phyloP scores from a whole-genome alignment of 2,888 invertebrate species.

The Gari tellinella region DNA sequence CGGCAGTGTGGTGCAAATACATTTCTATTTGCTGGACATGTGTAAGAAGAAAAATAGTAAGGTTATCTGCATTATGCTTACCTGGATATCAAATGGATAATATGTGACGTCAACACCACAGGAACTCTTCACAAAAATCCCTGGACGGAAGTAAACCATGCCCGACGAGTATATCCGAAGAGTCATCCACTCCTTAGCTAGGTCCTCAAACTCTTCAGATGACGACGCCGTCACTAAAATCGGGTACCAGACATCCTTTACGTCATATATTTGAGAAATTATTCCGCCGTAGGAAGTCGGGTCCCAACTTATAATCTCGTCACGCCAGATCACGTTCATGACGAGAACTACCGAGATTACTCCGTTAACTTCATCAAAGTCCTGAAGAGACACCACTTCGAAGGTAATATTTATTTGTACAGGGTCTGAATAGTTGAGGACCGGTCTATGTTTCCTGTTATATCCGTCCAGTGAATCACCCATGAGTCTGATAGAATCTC shows the following conservation, averaged over 20 bases:
- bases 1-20: too few species aligned
- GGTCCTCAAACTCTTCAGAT: slow-evolving; percentile 25
- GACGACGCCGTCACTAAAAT: slow-evolving; percentile 38
- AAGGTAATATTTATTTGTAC: too few species aligned
- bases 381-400: too few species aligned
- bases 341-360: slow-evolving; percentile 19
- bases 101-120: slow-evolving; percentile 47
- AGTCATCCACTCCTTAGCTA: slow-evolving; percentile 28
- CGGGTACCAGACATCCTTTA: slow-evolving; percentile 47
- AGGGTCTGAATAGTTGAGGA: too few species aligned
- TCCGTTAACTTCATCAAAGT: too few species aligned
- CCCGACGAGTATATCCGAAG: slow-evolving; percentile 31
- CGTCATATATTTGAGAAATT: slow-evolving; percentile 10
- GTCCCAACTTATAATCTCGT: slow-evolving; percentile 39
- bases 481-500: too few species aligned
- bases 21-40: too few species aligned
- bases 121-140: slow-evolving; percentile 30
- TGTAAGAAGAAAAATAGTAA: too few species aligned
- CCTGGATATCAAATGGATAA: slow-evolving; percentile 54
- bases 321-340: slow-evolving; percentile 32
- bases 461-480: too few species aligned
- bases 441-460: too few species aligned
- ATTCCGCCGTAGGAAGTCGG: slow-evolving; percentile 22
- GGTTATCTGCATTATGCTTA: too few species aligned
- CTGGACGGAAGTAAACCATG: slow-evolving; percentile 24